Evolutionary conservation across 2,888 invertebrate genomes (phyloP).

Genomic region (Drosophila mettleri): DNA sequence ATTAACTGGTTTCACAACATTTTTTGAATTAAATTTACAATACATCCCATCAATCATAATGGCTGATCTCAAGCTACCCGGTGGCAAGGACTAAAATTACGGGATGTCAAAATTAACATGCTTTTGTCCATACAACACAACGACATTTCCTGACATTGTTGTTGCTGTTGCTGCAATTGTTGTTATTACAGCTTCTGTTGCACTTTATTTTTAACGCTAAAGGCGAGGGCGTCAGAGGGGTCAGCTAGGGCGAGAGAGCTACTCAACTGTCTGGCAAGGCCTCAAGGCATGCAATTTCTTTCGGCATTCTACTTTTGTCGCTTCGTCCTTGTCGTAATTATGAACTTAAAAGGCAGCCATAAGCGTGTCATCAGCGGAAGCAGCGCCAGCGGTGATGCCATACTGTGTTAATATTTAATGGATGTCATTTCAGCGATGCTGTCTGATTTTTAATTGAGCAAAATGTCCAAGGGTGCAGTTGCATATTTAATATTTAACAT

Average conservation of each 20-base stretch:
- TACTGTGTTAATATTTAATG: constrained; percentile 65
- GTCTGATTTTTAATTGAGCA: constrained; percentile 54
- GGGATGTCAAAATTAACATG: constrained; percentile 56
- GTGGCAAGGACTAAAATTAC: constrained; percentile 27
- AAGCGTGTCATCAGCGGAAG: constrained; percentile 34
- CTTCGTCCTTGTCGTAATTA: constrained; percentile 59
- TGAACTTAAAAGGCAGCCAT: constrained; percentile 48
- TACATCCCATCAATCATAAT: constrained; percentile 6
- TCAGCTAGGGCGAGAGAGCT: neutral
- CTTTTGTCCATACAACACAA: constrained; percentile 43
- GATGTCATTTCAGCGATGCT: constrained; percentile 31
- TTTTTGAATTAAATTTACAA: no score
- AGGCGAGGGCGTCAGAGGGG: constrained; percentile 9
- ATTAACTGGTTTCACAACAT: neutral
- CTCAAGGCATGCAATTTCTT: constrained; percentile 43
- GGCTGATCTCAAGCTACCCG: constrained; percentile 33
- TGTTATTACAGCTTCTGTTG: constrained; percentile 21
- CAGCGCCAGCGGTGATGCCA: constrained; percentile 29
- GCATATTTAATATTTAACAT: constrained; percentile 22
- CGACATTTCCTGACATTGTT: constrained; percentile 34
- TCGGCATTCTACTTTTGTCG: constrained; percentile 42
- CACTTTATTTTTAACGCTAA: constrained; percentile 64
- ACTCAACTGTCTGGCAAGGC: constrained; percentile 13
- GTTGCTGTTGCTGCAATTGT: constrained; percentile 11
- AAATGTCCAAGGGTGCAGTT: constrained; percentile 29